Percentiles rank a stretch among this genome's conserved stretches.
Conservation (phyloP, 2,113 vertebrate species). For the Chaetorhynchus papuensis region DNA sequence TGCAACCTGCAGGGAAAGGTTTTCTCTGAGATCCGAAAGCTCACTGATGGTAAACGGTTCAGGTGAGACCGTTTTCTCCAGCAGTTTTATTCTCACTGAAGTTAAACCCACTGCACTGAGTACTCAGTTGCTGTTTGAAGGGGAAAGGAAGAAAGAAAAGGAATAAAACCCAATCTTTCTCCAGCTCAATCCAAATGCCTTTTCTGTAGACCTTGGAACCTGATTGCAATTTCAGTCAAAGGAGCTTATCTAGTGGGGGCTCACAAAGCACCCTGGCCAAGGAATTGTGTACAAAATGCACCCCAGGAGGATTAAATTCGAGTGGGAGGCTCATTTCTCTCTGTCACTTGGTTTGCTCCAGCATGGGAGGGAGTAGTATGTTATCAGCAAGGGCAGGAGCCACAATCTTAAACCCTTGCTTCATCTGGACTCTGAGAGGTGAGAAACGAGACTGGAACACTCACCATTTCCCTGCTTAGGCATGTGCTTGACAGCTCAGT, state of each 20-base stretch:
- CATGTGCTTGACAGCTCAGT: neutral
- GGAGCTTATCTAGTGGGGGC: neutral
- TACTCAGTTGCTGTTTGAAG: slow-evolving; percentile 41
- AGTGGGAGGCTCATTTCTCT: neutral
- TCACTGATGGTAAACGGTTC: slow-evolving; percentile 42
- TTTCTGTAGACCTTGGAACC: neutral
- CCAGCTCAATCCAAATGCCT: neutral
- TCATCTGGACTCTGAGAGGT: neutral
- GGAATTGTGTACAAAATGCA: neutral
- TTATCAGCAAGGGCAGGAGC: neutral
- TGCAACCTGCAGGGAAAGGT: slow-evolving; percentile 52
- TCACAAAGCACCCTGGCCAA: neutral
- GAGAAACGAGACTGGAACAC: neutral
- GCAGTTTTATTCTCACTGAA: slow-evolving; percentile 53
- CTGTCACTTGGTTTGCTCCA: neutral
- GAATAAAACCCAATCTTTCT: neutral
- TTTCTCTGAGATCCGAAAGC: slow-evolving; percentile 51
- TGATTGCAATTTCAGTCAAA: slow-evolving; percentile 12
- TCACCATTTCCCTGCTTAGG: neutral
- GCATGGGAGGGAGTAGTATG: neutral
- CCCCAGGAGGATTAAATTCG: neutral
- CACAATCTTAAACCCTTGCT: neutral
- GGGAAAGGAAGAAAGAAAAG: neutral
- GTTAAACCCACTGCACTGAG: slow-evolving; percentile 25
- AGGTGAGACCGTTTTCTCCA: slow-evolving; percentile 50